Evolutionary conservation across 2,888 invertebrate genomes (phyloP).

Genomic region (Platycnemis pennipes): DNA sequence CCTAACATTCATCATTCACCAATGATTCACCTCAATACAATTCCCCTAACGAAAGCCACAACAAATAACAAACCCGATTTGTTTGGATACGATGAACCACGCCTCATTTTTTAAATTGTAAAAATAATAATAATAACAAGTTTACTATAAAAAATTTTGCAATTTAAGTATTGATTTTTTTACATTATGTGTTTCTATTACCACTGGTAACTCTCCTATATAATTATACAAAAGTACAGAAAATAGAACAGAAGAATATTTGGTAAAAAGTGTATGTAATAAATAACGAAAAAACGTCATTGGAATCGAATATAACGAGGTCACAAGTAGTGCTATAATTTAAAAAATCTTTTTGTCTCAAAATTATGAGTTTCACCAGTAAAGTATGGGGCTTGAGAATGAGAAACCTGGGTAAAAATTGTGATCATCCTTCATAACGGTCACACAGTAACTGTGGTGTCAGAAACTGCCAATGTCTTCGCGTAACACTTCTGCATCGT

Average conservation of each 20-base stretch:
- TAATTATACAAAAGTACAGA: slow-evolving; percentile 1
- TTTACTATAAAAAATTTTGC: neutral
- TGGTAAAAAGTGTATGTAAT: neutral
- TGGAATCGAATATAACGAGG: too few relatives aligned
- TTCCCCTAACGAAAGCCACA: neutral
- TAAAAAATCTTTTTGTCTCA: too few relatives aligned
- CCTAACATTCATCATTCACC: neutral
- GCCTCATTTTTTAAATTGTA: slow-evolving; percentile 9
- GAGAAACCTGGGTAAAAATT: too few relatives aligned
- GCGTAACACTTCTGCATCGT: too few relatives aligned
- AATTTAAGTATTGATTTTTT: slow-evolving; percentile 11
- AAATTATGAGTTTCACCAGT: too few relatives aligned
- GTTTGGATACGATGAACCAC: slow-evolving; percentile 2
- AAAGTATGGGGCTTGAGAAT: too few relatives aligned
- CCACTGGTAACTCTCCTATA: neutral
- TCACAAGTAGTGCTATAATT: too few relatives aligned
- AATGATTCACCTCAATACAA: neutral
- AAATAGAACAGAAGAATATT: neutral
- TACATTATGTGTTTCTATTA: slow-evolving; percentile 6
- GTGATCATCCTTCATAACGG: too few relatives aligned
- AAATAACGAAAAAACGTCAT: too few relatives aligned
- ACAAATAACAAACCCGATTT: neutral
- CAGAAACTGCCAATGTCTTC: too few relatives aligned
- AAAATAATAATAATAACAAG: neutral
- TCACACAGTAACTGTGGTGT: too few relatives aligned